phyloP scores from a whole-genome alignment of 1,140 invertebrate species.

The Polyergus mexicanus region DNA sequence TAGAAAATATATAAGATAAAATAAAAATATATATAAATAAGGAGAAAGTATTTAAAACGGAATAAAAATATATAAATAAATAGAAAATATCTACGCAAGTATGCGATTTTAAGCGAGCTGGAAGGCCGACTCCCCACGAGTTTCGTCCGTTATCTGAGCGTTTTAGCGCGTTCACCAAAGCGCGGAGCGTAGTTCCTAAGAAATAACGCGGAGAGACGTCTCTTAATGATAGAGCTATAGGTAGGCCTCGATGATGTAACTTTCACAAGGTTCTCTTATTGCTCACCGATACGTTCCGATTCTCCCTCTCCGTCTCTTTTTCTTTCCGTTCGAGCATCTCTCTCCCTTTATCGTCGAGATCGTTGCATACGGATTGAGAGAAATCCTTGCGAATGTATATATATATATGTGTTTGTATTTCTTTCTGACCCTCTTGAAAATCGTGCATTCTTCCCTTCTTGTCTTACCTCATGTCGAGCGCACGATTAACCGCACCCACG shows the following conservation, averaged over 20 bases:
- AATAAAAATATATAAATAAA: too few relatives aligned
- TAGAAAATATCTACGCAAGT: background rate
- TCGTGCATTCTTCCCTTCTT: slow-evolving; percentile 43
- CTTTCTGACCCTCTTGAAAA: slow-evolving; percentile 34
- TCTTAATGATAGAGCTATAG: slow-evolving; percentile 68
- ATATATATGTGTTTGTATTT: background rate
- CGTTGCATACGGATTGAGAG: slow-evolving; percentile 48
- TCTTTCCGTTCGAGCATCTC: slow-evolving; percentile 18
- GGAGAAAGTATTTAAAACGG: too few relatives aligned
- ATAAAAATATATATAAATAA: too few relatives aligned
- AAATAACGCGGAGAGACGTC: slow-evolving; percentile 74
- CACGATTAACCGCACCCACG: slow-evolving; percentile 68
- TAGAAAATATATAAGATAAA: too few relatives aligned
- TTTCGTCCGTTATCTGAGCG: slow-evolving; percentile 31
- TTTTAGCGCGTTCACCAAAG: slow-evolving; percentile 55
- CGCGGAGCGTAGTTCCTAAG: slow-evolving; percentile 74
- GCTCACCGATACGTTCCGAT: slow-evolving; percentile 42
- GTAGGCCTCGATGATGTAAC: slow-evolving; percentile 82
- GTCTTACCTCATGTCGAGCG: slow-evolving; percentile 20
- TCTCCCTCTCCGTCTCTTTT: background rate
- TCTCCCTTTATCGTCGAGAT: slow-evolving; percentile 6
- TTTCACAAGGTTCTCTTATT: slow-evolving; percentile 80
- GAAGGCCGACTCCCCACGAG: background rate
- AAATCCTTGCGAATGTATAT: background rate
- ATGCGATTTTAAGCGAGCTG: background rate